phyloP scores from a whole-genome alignment of 2,113 vertebrate genomes.

The Phylloscopus trochilus region DNA sequence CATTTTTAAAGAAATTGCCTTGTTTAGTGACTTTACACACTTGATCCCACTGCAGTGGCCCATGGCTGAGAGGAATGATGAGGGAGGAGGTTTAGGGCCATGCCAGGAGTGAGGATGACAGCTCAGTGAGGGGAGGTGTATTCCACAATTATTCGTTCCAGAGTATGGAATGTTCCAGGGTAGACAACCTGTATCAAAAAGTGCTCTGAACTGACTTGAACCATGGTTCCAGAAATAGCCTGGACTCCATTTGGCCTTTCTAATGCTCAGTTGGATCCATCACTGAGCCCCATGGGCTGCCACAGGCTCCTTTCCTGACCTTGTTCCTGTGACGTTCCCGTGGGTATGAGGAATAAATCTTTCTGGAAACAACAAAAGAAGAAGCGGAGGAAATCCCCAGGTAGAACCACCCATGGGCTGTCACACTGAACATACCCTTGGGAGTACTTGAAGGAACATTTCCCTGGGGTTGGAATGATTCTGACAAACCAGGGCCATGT shows the following conservation, averaged over 20 bases:
- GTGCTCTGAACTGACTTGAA: neutral
- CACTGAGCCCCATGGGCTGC: neutral
- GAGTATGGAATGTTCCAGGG: neutral
- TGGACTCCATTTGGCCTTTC: neutral
- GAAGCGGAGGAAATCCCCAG: neutral
- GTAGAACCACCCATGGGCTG: neutral
- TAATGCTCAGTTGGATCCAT: neutral
- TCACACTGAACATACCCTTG: fast-evolving
- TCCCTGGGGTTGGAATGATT: neutral
- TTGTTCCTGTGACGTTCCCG: neutral
- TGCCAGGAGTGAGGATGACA: neutral
- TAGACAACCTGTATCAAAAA: neutral
- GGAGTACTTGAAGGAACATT: neutral
- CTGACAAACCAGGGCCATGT: neutral
- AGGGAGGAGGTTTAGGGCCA: neutral
- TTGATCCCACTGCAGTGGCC: neutral
- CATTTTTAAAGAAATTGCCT: neutral
- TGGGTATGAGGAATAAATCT: neutral
- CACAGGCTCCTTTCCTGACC: neutral
- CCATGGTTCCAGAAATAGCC: neutral
- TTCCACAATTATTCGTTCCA: neutral
- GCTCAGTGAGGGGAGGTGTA: neutral
- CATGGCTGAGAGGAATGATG: neutral
- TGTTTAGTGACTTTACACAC: neutral
- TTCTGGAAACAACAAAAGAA: neutral